Evolutionary conservation across 2,797 vertebrate genomes (phyloP).

Genomic region (Pagetopsis macropterus): DNA sequence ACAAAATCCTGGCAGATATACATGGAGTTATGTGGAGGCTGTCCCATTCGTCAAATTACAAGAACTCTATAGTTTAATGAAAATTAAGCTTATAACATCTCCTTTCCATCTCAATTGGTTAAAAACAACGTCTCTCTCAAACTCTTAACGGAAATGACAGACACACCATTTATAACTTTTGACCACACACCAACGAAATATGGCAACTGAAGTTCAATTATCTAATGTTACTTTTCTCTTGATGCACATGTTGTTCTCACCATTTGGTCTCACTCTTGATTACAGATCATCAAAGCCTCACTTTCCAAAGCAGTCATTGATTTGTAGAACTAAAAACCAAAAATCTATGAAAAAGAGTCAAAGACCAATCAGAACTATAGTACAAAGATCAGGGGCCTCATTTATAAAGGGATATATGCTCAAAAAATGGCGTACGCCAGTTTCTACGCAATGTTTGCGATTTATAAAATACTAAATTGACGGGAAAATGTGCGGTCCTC

Average conservation of each 20-base stretch:
- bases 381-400: not conserved
- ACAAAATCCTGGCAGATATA: not conserved
- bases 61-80: conserved; percentile 1
- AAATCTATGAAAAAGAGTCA: not conserved
- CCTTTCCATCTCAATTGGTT: not conserved
- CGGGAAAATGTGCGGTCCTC: no score
- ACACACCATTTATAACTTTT: not conserved
- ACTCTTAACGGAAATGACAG: not conserved
- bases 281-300: not conserved
- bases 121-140: not conserved
- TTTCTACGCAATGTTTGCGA: no score
- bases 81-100: not conserved
- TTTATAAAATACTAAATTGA: no score
- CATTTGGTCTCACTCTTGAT: not conserved
- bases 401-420: no score
- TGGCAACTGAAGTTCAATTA: conserved; percentile 1
- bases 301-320: not conserved
- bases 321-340: not conserved
- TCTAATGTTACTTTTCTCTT: not conserved
- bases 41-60: not conserved
- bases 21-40: not conserved
- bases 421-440: no score
- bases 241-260: not conserved
- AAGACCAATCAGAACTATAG: not conserved
- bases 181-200: not conserved